These are phyloP conservation scores for Apamea monoglypha DNA, from an alignment of 2,888 invertebrate genomes.

Conservation along the genomic window DNA sequence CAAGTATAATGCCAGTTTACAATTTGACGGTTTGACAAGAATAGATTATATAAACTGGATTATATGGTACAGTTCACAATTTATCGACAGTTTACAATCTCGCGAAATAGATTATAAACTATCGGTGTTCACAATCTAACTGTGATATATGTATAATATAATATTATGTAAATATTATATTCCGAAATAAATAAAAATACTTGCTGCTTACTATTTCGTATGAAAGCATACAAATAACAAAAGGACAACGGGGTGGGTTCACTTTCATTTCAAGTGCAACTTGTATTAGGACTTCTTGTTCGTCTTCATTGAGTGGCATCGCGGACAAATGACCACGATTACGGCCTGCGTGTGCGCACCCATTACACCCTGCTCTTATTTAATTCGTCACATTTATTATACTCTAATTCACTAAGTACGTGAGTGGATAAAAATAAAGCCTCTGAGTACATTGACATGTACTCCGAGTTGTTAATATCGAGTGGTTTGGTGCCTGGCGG, in stretches of 20 bases:
- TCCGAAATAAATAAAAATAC: not conserved
- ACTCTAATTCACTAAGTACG: constrained; percentile 46
- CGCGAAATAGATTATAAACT: too few relatives aligned
- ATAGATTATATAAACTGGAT: too few relatives aligned
- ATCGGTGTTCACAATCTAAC: too few relatives aligned
- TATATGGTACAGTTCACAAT: too few relatives aligned
- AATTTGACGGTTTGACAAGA: too few relatives aligned
- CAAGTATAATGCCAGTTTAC: too few relatives aligned
- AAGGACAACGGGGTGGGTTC: not conserved
- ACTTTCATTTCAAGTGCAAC: not conserved
- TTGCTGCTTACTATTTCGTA: not conserved
- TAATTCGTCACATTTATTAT: constrained; percentile 50
- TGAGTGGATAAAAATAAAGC: constrained; percentile 15
- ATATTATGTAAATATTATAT: not conserved
- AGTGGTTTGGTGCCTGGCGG: not conserved
- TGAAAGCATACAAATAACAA: not conserved
- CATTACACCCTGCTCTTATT: constrained; percentile 52
- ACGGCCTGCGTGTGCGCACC: constrained; percentile 51
- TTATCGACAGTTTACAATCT: too few relatives aligned
- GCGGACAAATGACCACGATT: constrained; percentile 39
- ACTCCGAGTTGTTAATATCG: not conserved
- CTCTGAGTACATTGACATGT: constrained; percentile 11
- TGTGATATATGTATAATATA: too few relatives aligned
- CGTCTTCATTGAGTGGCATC: not conserved
- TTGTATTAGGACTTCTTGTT: constrained; percentile 2